Percentiles rank a stretch among this genome's conserved stretches.
Evolutionary conservation across 2,797 vertebrate genomes (phyloP).

Genomic region (Pipistrellus nathusii): DNA sequence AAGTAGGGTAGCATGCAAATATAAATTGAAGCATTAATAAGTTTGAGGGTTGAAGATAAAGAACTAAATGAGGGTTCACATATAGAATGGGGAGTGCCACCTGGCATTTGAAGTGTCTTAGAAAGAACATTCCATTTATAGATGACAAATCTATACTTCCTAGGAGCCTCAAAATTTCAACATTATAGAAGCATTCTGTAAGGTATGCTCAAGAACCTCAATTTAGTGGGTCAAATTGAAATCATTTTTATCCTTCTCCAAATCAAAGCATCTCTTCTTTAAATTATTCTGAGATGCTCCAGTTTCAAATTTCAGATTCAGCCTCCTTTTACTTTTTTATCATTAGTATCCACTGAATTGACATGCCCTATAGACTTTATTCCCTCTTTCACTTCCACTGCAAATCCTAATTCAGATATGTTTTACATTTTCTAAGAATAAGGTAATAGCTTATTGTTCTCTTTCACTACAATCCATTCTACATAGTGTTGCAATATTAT

Average conservation of each 20-base stretch:
- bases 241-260: neutral
- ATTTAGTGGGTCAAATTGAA: neutral
- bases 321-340: neutral
- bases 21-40: constrained; percentile 28
- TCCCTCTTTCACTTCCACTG: neutral
- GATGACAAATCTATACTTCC: neutral
- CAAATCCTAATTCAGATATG: neutral
- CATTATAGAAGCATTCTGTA: neutral
- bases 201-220: neutral
- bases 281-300: neutral
- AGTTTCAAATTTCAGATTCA: constrained; percentile 23
- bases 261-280: constrained; percentile 10
- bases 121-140: constrained; percentile 24
- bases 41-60: constrained; percentile 16
- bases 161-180: neutral
- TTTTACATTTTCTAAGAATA: constrained; percentile 9
- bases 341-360: neutral
- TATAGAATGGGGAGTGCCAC: neutral
- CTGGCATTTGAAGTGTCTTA: neutral
- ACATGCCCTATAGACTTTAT: neutral
- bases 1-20: neutral
- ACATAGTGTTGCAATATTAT: neutral
- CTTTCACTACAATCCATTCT: neutral
- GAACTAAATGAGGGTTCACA: neutral
- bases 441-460: neutral